phyloP scores from a whole-genome alignment of 2,888 invertebrate genomes.

The Callinectes sapidus region DNA sequence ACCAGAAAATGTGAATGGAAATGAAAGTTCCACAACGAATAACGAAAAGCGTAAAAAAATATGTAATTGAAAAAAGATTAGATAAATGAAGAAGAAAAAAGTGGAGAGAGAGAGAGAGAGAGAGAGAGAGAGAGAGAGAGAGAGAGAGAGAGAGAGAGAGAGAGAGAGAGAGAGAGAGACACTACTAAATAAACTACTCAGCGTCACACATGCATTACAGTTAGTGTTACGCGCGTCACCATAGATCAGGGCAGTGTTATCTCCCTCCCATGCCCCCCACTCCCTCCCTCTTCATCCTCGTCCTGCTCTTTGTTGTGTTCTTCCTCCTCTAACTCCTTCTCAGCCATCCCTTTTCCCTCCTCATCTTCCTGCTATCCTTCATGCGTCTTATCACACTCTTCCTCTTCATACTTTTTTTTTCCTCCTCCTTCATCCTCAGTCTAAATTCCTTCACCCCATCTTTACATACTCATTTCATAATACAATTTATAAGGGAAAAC shows the following conservation, averaged over 20 bases:
- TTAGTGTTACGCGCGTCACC: not conserved
- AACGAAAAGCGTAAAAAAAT: not conserved
- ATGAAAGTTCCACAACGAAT: not conserved
- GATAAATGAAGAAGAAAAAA: not conserved
- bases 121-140: not conserved
- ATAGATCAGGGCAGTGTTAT: not conserved
- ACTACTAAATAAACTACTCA: slow-evolving; percentile 3
- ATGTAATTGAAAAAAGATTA: not conserved
- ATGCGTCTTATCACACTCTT: too few relatives aligned
- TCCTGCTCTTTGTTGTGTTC: not conserved
- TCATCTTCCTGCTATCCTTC: not conserved
- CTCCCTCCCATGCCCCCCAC: not conserved
- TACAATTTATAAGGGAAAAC: too few relatives aligned
- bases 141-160: slow-evolving; percentile 29
- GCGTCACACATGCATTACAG: not conserved
- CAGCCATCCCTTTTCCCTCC: not conserved
- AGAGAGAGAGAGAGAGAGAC: not conserved
- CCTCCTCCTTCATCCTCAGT: not conserved
- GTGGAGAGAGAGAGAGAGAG: not conserved
- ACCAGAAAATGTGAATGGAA: not conserved
- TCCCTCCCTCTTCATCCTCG: not conserved
- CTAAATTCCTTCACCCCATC: too few relatives aligned
- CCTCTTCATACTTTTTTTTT: not conserved
- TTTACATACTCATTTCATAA: too few relatives aligned
- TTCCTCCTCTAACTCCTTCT: not conserved